Evolutionary conservation across 2,797 vertebrate species (phyloP), one percentile per base, ranked within the genome.

Genomic region (Lindbergichthys nudifrons): DNA sequence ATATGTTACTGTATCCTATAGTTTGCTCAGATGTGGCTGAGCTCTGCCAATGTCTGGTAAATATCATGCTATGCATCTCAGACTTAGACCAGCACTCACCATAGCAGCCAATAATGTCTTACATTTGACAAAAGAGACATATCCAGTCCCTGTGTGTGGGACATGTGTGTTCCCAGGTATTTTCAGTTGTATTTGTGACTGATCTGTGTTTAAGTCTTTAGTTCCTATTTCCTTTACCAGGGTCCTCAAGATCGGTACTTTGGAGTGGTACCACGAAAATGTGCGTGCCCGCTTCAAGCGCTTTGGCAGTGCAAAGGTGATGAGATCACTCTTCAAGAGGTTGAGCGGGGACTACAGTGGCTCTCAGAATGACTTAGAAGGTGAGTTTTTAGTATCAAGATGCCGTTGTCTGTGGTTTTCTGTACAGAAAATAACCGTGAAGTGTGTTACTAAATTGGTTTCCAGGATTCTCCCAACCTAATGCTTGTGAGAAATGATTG

Each of bases 231-330:
- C 51, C 21, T 59, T 41, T 4, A 23, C 18, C 92, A 99, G 98
- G 85, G 93, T 96, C 0, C 93, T 97, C 70, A 97, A 95, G 94
- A 95, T 96, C 0, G 96, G 97, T 7, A 97, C 96, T 0, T 85
- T 98, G 87, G 96, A 97, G 60, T 98, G 97, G 97, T 99, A 96
- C 92, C 94, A 99, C 0, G 89, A 96, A 32, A 96, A 96, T 0
- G 91, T 98, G 41, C 92, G 93, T 0, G 88, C 96, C 26, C 96
- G 96, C 10, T 99, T 99, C 90, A 97, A 96, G 87, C 92, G 92
- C 2, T 98, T 97, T 8, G 98, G 97, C 65, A 98, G 97, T 0
- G 96, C 96, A 85, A 97, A 98, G 61, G 97, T 99, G 73, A 95
- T 98, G 92, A 94, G 92, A 14, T 98, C 96, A 0, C 96, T 99